Conservation (phyloP, 2,797 vertebrate genomes). For the Thamnophis elegans region DNA sequence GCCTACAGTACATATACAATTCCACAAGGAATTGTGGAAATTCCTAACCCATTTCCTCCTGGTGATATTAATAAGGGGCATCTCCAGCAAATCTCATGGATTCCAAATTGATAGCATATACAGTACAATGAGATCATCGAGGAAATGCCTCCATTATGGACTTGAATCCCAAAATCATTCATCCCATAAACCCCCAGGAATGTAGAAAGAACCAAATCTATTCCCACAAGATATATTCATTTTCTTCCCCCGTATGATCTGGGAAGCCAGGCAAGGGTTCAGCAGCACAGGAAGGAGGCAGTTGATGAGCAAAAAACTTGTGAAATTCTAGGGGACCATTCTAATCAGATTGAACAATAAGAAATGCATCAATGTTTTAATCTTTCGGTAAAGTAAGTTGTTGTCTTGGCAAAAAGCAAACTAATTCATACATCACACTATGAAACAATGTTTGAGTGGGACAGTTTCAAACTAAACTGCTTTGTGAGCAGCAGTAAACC, state of each 20-base stretch:
- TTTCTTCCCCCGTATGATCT: neutral
- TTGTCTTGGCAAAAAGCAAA: neutral
- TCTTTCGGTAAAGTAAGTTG: neutral
- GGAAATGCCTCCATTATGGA: neutral
- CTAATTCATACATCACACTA: neutral
- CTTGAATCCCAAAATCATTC: neutral
- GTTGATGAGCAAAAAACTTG: neutral
- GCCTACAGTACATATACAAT: neutral
- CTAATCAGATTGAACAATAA: neutral
- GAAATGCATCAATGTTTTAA: neutral
- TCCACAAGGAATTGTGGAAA: neutral
- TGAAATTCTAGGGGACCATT: neutral
- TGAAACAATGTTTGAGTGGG: neutral
- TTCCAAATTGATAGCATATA: neutral
- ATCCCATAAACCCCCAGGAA: neutral
- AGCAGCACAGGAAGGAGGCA: neutral
- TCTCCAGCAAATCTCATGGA: neutral
- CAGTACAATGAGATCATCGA: neutral
- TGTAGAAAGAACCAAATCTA: neutral
- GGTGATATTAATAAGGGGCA: neutral
- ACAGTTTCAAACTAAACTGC: neutral
- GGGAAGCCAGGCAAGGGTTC: neutral
- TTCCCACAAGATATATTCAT: neutral
- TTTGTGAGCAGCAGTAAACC: neutral
- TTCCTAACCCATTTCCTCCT: neutral